Evolutionary conservation across 2,797 vertebrate species (phyloP).

Genomic region (Pipistrellus nathusii): DNA sequence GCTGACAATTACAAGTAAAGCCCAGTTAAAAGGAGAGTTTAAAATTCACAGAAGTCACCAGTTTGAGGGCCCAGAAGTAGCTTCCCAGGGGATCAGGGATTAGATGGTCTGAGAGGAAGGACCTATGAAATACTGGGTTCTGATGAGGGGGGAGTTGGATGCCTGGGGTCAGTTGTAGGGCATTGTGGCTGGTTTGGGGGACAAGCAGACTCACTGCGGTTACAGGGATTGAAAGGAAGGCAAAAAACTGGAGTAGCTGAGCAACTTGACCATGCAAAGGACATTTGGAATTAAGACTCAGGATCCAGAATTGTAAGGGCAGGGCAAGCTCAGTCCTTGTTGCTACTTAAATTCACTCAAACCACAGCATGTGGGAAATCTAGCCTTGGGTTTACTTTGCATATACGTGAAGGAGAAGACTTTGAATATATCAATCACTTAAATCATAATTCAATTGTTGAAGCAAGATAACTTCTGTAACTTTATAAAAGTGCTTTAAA

Average conservation of each 20-base stretch:
- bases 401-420: background rate
- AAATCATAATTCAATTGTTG: background rate
- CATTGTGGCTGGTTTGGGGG: background rate
- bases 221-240: background rate
- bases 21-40: background rate
- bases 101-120: background rate
- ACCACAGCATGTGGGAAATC: background rate
- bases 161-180: background rate
- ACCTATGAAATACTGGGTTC: background rate
- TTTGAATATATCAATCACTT: background rate
- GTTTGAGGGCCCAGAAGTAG: background rate
- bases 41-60: background rate
- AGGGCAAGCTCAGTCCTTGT: background rate
- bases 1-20: background rate
- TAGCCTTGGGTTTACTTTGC: background rate
- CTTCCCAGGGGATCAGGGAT: background rate
- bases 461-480: background rate
- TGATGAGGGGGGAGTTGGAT: background rate
- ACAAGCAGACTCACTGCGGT: accelerated
- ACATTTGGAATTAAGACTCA: background rate
- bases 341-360: background rate
- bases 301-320: background rate
- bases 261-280: background rate
- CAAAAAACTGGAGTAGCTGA: background rate
- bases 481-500: constrained; percentile 9